A percentile compares a stretch with the other conserved stretches of the same genome.
These are phyloP conservation scores for Herminia tarsipennalis DNA, from an alignment of 2,888 invertebrate genomes.

Conservation along the genomic window DNA sequence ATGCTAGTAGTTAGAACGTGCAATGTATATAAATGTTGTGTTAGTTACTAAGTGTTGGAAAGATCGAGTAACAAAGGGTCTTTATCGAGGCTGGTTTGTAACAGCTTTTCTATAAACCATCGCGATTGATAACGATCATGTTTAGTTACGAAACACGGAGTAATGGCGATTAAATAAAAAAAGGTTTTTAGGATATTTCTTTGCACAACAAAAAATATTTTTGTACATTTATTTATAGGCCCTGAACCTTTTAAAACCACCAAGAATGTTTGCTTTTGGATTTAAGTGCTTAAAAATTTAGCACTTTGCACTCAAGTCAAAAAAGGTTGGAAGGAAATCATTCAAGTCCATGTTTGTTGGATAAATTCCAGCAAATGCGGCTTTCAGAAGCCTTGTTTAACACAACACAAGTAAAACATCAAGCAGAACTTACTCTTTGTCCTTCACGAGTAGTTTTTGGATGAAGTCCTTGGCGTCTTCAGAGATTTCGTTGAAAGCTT, in stretches of 20 bases:
- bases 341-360: conserved; percentile 3
- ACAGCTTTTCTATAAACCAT: conserved; percentile 42
- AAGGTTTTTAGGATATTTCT: conserved; percentile 7
- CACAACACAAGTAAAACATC: conserved; percentile 25
- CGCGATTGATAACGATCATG: conserved; percentile 23
- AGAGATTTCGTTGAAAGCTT: conserved; percentile 97
- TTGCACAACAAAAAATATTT: conserved; percentile 9
- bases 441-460: conserved; percentile 94
- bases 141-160: conserved; percentile 11
- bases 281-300: no score
- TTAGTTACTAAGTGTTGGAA: conserved; percentile 78
- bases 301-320: no score
- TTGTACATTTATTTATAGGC: conserved; percentile 11
- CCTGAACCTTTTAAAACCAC: conserved; percentile 16
- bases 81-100: conserved; percentile 72
- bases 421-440: conserved; percentile 91
- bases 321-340: no score
- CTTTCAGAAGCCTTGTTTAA: conserved; percentile 6
- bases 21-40: conserved; percentile 43
- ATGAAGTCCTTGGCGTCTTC: conserved; percentile 98
- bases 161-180: neutral
- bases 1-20: conserved; percentile 31
- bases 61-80: conserved; percentile 78
- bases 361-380: conserved; percentile 17
- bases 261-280: no score